Evolutionary conservation across 1,140 invertebrate species (phyloP).

Genomic region (Drosophila grimshawi): DNA sequence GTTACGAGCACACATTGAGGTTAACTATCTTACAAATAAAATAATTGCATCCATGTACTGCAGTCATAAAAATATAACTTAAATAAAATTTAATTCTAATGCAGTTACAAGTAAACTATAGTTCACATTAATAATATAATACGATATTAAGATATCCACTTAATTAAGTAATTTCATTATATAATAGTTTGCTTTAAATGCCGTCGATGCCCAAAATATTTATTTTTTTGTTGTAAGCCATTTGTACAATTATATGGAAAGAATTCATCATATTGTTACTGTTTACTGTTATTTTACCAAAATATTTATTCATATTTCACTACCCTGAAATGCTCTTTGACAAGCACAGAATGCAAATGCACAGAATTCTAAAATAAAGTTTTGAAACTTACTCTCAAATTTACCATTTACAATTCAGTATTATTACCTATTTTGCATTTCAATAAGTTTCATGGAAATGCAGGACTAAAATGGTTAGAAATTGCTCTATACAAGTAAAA

Average conservation of each 20-base stretch:
- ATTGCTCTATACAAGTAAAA: background rate
- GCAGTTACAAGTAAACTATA: background rate
- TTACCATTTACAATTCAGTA: background rate
- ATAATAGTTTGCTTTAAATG: too few relatives aligned
- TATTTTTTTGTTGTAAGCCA: too few relatives aligned
- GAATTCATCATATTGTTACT: too few relatives aligned
- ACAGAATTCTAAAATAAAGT: background rate
- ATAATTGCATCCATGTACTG: slow-evolving; percentile 18
- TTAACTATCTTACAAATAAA: slow-evolving; percentile 5
- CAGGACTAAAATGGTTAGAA: slow-evolving; percentile 16
- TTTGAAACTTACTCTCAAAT: slow-evolving; percentile 1
- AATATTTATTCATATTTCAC: background rate
- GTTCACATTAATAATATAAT: background rate
- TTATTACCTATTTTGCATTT: slow-evolving; percentile 49
- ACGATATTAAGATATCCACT: background rate
- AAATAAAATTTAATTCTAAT: background rate
- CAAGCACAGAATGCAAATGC: slow-evolving; percentile 1
- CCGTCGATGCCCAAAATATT: too few relatives aligned
- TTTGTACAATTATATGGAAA: too few relatives aligned
- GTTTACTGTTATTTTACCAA: too few relatives aligned
- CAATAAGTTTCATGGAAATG: slow-evolving; percentile 53
- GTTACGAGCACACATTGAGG: slow-evolving; percentile 6
- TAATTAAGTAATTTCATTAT: background rate
- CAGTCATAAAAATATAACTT: background rate
- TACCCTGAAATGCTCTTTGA: background rate